Base-by-base conservation (phyloP, 53 echinoderm and acorn worm genomes). In the Echinarachnius parma region DNA sequence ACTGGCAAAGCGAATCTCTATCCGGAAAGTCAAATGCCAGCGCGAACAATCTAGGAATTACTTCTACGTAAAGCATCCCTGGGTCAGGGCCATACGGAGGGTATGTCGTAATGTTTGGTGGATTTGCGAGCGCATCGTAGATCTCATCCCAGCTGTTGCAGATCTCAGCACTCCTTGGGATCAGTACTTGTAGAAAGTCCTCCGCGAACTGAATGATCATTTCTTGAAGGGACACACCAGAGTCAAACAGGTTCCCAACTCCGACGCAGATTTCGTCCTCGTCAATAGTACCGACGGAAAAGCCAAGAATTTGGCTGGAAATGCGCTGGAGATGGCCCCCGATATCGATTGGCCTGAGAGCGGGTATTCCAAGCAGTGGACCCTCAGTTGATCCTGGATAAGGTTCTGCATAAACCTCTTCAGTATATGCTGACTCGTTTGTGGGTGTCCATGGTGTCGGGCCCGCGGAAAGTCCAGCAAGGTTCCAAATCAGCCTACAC, bases 61-160 rank as follows among this genome's bases (percentile, higher is more conserved):
- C n/a, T n/a, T n/a, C n/a, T n/a, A n/a, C n/a, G n/a, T n/a, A n/a
- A n/a, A n/a, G n/a, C n/a, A n/a, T n/a, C n/a, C n/a, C n/a, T n/a
- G n/a, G n/a, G n/a, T n/a, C n/a, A n/a, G n/a, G n/a, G n/a, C n/a
- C n/a, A n/a, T n/a, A n/a, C n/a, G n/a, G n/a, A n/a, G n/a, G n/a
- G n/a, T n/a, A n/a, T n/a, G n/a, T n/a, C n/a, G n/a, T n/a, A n/a
- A n/a, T n/a, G 23, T 53, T 7, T 18, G 18, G 53, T 22, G 8
- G 9, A 20, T 7, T 53, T 5, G 18, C 10, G 15, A 67, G 21
- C 1, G 32, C 31, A 3, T 2, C 3, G 3, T 18, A 5, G 9
- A 66, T 48, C 13, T 46, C 48, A 47, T 48, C 30, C 66, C 66
- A 66, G 22, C 66, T 66, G 10, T 66, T n/a, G 20, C 66, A 66